phyloP scores from a whole-genome alignment of 2,113 vertebrate species.

The Anser cygnoides region DNA sequence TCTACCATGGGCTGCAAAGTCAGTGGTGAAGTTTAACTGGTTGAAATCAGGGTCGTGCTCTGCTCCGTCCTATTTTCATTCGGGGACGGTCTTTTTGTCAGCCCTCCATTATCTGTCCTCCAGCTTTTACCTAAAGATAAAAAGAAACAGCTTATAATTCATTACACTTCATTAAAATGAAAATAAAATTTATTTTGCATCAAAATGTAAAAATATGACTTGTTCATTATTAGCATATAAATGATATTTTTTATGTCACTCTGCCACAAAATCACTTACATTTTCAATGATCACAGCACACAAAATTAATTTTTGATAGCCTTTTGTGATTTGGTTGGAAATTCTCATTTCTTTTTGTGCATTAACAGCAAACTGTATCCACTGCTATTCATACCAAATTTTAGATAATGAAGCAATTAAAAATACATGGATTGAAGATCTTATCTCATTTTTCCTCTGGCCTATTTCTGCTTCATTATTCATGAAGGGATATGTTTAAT shows the following conservation, averaged over 20 bases:
- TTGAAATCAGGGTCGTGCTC: not conserved
- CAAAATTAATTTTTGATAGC: conserved; percentile 89
- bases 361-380: conserved; percentile 82
- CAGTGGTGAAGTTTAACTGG: not conserved
- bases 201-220: conserved; percentile 77
- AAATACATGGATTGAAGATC: conserved; percentile 86
- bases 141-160: conserved; percentile 75
- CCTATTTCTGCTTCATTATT: conserved; percentile 84
- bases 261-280: conserved; percentile 82
- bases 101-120: conserved; percentile 41
- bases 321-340: conserved; percentile 86
- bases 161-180: conserved; percentile 82
- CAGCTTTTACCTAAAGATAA: conserved; percentile 70
- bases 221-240: conserved; percentile 89
- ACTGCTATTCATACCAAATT: conserved; percentile 82
- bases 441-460: conserved; percentile 83
- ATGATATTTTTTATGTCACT: conserved; percentile 82
- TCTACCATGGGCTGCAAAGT: not conserved
- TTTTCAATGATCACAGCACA: conserved; percentile 84
- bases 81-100: conserved; percentile 16
- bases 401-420: conserved; percentile 89
- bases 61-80: not conserved
- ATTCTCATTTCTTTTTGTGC: conserved; percentile 81
- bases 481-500: conserved; percentile 85
- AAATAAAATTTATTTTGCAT: conserved; percentile 84